phyloP scores from a whole-genome alignment of 2,113 vertebrate species.

The Pluvialis apricaria region DNA sequence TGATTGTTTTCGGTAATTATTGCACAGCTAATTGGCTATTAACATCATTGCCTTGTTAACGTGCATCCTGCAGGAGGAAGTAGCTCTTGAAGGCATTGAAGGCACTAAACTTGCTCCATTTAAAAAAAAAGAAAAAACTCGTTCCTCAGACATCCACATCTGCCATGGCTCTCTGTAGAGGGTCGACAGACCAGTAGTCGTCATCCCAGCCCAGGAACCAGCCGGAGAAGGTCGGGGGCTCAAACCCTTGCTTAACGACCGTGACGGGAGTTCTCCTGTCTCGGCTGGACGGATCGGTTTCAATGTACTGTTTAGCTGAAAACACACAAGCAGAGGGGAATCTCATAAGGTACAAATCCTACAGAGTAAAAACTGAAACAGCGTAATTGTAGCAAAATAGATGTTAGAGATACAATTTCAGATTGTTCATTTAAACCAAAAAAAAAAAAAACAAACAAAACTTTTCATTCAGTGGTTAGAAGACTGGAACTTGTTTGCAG shows the following conservation, averaged over 20 bases:
- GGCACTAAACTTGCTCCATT: not conserved
- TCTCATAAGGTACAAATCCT: not conserved
- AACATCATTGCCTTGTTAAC: conserved; percentile 43
- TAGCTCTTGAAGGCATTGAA: conserved; percentile 59
- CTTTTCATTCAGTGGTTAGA: not conserved
- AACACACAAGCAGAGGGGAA: not conserved
- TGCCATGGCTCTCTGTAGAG: conserved; percentile 87
- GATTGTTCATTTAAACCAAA: not conserved
- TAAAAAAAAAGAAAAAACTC: not conserved
- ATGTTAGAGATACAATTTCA: not conserved
- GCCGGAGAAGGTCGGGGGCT: conserved; percentile 93
- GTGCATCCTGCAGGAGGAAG: conserved; percentile 37
- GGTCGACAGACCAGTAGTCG: conserved; percentile 90
- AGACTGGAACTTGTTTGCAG: not conserved
- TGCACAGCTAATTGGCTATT: conserved; percentile 67
- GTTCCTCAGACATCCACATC: conserved; percentile 80
- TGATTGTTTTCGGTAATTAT: conserved; percentile 48
- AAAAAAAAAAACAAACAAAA: not conserved
- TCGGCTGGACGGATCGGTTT: conserved; percentile 87
- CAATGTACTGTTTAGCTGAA: conserved; percentile 89
- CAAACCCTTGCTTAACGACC: conserved; percentile 85
- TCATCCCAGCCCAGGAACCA: conserved; percentile 98
- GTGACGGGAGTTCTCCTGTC: conserved; percentile 87
- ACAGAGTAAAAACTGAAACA: not conserved
- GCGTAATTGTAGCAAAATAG: fast-evolving